Evolutionary conservation across 92 coral and sea anemone species (phyloP).

Genomic region (Siderastrea siderea): DNA sequence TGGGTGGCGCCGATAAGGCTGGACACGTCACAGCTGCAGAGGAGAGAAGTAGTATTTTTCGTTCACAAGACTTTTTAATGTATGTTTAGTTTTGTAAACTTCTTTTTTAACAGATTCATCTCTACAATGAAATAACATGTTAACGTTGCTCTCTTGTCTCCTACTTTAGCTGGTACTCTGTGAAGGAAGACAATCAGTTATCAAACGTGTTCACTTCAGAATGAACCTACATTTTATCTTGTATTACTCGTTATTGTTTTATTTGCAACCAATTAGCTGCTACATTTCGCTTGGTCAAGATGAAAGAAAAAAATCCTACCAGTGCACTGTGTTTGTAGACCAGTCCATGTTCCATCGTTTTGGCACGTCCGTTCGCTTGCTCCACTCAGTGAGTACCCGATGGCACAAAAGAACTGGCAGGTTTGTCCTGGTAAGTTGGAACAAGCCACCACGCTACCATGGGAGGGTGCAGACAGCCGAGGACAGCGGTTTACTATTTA

Average conservation of each 20-base stretch:
- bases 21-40: slow-evolving; percentile 21
- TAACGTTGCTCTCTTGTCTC: too few species aligned
- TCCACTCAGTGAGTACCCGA: slow-evolving; percentile 77
- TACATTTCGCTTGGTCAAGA: not conserved
- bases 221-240: too few species aligned
- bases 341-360: slow-evolving; percentile 75
- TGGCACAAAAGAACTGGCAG: slow-evolving; percentile 72
- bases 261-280: too few species aligned
- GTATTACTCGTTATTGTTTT: too few species aligned
- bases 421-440: slow-evolving; percentile 30
- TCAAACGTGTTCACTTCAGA: too few species aligned
- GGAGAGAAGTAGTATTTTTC: not conserved
- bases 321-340: slow-evolving; percentile 66
- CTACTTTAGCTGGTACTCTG: too few species aligned
- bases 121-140: too few species aligned
- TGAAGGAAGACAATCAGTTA: too few species aligned
- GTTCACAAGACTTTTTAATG: not conserved
- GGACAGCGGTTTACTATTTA: slow-evolving; percentile 45
- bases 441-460: slow-evolving; percentile 27
- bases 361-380: slow-evolving; percentile 71
- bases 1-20: slow-evolving; percentile 40
- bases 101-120: too few species aligned
- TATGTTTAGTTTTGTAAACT: too few species aligned
- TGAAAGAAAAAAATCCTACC: slow-evolving; percentile 39
- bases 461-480: slow-evolving; percentile 31